Conservation (phyloP, 2,113 vertebrate species). For the Athene cunicularia region DNA sequence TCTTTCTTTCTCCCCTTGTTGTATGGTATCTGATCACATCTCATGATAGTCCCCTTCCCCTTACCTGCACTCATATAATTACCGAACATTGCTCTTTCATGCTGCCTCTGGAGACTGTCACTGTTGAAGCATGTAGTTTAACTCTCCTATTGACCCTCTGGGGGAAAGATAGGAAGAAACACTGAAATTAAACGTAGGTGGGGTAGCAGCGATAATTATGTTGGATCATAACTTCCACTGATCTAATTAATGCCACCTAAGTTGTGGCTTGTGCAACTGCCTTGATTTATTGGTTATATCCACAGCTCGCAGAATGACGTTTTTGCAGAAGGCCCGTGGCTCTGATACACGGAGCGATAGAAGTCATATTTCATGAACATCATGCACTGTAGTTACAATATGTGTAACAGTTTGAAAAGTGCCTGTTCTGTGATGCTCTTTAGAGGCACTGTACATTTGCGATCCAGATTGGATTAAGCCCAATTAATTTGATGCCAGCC, state of each 20-base stretch:
- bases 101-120: slow-evolving; percentile 34
- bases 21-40: slow-evolving; percentile 9
- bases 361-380: slow-evolving; percentile 22
- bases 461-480: slow-evolving; percentile 34
- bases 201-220: slow-evolving; percentile 40
- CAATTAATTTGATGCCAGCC: slow-evolving; percentile 62
- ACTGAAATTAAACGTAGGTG: slow-evolving; percentile 57
- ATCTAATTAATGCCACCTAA: slow-evolving; percentile 67
- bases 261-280: slow-evolving; percentile 65
- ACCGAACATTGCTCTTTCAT: not conserved
- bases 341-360: not conserved
- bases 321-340: slow-evolving; percentile 21
- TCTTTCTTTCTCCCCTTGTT: not conserved
- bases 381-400: not conserved
- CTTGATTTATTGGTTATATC: slow-evolving; percentile 70
- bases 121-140: slow-evolving; percentile 33
- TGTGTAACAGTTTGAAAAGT: not conserved
- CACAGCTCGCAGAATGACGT: slow-evolving; percentile 6
- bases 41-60: slow-evolving; percentile 37
- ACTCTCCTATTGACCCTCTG: slow-evolving; percentile 44
- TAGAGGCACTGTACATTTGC: slow-evolving; percentile 2
- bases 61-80: slow-evolving; percentile 44
- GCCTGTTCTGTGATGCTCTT: slow-evolving; percentile 27
- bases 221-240: slow-evolving; percentile 63
- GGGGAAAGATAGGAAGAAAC: slow-evolving; percentile 56